phyloP scores from a whole-genome alignment of 1,140 invertebrate genomes.

The Monochamus saltuarius region DNA sequence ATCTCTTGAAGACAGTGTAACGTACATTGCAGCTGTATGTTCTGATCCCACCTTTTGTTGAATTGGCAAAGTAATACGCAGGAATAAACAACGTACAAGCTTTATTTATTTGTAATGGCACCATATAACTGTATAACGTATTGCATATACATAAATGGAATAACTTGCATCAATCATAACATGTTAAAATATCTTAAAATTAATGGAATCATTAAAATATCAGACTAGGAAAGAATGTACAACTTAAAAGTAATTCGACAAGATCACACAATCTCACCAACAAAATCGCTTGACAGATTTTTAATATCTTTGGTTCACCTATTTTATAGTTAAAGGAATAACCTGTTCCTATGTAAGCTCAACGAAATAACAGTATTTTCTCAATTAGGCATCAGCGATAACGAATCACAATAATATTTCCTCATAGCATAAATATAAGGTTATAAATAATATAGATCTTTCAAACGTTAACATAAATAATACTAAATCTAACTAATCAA shows the following conservation, averaged over 20 bases:
- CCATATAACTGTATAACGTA: conserved; percentile 31
- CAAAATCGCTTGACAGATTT: conserved; percentile 14
- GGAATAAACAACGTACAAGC: conserved; percentile 41
- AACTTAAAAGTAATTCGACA: conserved; percentile 26
- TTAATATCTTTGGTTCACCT: conserved; percentile 38
- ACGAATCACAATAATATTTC: conserved; percentile 12
- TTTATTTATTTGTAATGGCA: conserved; percentile 45
- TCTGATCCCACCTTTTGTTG: too few relatives aligned
- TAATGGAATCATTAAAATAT: conserved; percentile 39
- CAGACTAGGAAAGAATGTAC: conserved; percentile 36
- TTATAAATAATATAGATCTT: conserved; percentile 12
- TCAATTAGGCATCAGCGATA: neutral
- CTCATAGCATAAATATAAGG: conserved; percentile 1
- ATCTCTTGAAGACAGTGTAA: too few relatives aligned
- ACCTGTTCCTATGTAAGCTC: conserved; percentile 2
- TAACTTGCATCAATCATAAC: conserved; percentile 30
- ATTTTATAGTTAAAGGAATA: conserved; percentile 22
- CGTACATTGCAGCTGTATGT: too few relatives aligned
- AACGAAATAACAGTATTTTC: neutral
- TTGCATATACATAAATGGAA: conserved; percentile 27
- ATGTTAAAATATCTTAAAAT: conserved; percentile 38
- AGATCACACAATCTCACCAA: conserved; percentile 23
- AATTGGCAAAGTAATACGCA: neutral
- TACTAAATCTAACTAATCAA: neutral
- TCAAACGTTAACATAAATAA: conserved; percentile 9